phyloP scores from a whole-genome alignment of 2,888 invertebrate genomes.

The Tipula lateralis region DNA sequence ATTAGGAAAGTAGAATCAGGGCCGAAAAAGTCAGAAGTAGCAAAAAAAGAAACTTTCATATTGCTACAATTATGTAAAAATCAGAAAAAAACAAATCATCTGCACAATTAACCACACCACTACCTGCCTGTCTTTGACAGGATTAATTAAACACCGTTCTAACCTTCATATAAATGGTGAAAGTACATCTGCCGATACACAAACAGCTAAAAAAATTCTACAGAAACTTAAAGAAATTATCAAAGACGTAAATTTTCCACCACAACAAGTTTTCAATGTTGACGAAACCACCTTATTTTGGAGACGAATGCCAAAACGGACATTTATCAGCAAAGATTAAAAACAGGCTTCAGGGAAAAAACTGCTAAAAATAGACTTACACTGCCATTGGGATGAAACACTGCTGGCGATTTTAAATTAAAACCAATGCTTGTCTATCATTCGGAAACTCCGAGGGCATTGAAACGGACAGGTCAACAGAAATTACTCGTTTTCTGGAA shows the following conservation, averaged over 20 bases:
- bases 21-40: neutral
- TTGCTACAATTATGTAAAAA: too few species aligned
- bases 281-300: conserved; percentile 6
- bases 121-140: too few species aligned
- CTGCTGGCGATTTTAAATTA: too few species aligned
- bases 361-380: neutral
- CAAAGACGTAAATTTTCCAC: neutral
- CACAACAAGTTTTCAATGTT: neutral
- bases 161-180: neutral
- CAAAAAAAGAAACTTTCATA: too few species aligned
- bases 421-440: too few species aligned
- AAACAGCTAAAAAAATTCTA: neutral
- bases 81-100: neutral
- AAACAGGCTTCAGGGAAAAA: neutral
- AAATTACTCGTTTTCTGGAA: conserved; percentile 39
- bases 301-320: neutral
- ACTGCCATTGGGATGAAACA: neutral
- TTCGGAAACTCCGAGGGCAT: too few species aligned
- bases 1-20: neutral
- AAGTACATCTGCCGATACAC: neutral
- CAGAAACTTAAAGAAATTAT: neutral
- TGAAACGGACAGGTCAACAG: conserved; percentile 37
- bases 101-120: too few species aligned
- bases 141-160: too few species aligned
- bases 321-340: neutral